Percentiles rank a stretch among this genome's conserved stretches.
These are phyloP conservation scores for Bos taurus DNA, from an alignment of 2,113 vertebrate species.

Conservation along the genomic window DNA sequence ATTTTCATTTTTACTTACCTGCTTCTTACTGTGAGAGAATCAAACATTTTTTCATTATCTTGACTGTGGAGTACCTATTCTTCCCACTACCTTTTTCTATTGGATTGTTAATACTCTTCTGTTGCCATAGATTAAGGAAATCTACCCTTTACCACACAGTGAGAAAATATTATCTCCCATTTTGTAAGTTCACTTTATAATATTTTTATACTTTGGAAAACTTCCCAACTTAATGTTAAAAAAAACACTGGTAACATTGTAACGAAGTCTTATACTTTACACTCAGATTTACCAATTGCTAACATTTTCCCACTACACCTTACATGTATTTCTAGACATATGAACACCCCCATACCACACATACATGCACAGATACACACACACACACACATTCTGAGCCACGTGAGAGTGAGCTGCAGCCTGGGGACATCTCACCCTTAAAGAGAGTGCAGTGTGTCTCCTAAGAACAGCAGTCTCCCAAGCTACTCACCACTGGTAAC, in stretches of 20 bases:
- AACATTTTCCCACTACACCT: neutral
- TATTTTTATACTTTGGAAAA: neutral
- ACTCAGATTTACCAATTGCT: neutral
- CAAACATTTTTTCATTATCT: neutral
- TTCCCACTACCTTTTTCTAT: neutral
- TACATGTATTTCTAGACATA: neutral
- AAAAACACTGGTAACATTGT: neutral
- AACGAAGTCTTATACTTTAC: neutral
- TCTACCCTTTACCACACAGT: neutral
- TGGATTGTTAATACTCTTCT: neutral
- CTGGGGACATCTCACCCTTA: neutral
- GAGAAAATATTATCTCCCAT: neutral
- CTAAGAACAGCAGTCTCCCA: neutral
- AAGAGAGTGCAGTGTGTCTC: neutral
- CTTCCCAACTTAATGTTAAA: neutral
- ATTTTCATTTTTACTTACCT: neutral
- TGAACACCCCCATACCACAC: neutral
- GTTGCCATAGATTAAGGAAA: neutral
- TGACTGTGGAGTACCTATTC: neutral
- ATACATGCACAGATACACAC: rapidly evolving
- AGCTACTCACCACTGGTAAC: neutral
- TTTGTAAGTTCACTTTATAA: neutral
- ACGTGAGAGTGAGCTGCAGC: neutral
- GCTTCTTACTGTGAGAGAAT: neutral
- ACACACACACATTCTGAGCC: neutral